These are phyloP conservation scores for Paguma larvata DNA, from an alignment of 2,797 vertebrate genomes.

Conservation along the genomic window DNA sequence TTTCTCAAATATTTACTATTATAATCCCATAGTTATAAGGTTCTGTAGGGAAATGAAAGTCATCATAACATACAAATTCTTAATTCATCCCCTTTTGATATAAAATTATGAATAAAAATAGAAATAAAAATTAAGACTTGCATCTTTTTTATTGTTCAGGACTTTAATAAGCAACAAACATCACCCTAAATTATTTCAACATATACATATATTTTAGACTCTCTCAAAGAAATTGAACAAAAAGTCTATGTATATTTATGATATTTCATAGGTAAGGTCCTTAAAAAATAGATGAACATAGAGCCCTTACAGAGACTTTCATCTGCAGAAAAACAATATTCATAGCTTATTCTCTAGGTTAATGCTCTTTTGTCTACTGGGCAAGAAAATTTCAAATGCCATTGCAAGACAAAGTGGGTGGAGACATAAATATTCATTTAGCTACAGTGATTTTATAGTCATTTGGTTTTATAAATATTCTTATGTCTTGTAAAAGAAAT, in stretches of 20 bases:
- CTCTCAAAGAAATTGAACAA: not conserved
- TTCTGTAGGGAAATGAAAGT: not conserved
- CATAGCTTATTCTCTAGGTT: not conserved
- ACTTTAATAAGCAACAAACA: not conserved
- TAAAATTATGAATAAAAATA: not conserved
- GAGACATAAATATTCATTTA: not conserved
- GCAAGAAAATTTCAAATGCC: not conserved
- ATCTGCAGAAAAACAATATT: not conserved
- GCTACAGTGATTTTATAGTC: not conserved
- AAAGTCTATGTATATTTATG: not conserved
- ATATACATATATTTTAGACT: not conserved
- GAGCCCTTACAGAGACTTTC: not conserved
- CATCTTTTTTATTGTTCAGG: not conserved
- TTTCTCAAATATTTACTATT: not conserved
- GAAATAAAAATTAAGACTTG: not conserved
- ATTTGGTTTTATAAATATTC: not conserved
- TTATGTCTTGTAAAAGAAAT: not conserved
- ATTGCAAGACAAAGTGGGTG: not conserved
- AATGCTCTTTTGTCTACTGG: not conserved
- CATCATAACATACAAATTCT: not conserved
- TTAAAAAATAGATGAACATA: not conserved
- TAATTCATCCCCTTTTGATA: not conserved
- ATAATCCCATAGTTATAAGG: not conserved
- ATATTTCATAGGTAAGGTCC: not conserved
- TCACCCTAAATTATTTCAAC: not conserved